Conservation (phyloP, 2,797 vertebrate species). For the Onychomys arenicola region DNA sequence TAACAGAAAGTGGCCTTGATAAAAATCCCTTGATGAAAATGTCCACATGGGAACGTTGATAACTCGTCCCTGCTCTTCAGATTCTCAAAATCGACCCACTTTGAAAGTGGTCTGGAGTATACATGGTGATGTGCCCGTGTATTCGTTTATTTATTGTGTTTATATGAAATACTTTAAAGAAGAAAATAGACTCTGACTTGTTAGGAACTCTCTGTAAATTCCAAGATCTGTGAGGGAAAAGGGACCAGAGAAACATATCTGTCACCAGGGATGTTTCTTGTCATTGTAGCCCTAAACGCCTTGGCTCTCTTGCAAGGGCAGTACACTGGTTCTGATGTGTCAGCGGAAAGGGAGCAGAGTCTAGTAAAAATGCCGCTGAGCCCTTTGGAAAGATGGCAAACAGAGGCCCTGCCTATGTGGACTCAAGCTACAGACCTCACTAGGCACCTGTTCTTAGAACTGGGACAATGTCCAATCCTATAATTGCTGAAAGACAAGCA, state of each 20-base stretch:
- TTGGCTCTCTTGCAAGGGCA: background rate
- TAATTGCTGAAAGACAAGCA: constrained; percentile 62
- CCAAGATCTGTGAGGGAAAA: background rate
- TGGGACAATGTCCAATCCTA: background rate
- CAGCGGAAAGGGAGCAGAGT: background rate
- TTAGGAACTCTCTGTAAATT: background rate
- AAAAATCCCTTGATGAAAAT: background rate
- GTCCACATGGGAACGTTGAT: background rate
- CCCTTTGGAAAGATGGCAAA: constrained; percentile 35
- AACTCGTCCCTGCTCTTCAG: background rate
- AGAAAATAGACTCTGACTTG: background rate
- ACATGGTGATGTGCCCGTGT: background rate
- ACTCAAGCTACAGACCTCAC: background rate
- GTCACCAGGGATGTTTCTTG: background rate
- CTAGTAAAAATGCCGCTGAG: background rate
- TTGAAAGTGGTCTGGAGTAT: background rate
- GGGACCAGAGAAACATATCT: background rate
- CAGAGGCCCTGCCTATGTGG: background rate
- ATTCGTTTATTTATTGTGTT: background rate
- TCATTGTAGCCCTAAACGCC: background rate
- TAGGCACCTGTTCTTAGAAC: constrained; percentile 44
- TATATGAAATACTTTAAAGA: background rate
- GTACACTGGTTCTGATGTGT: background rate
- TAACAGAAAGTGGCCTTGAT: background rate
- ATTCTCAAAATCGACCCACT: background rate